Evolutionary conservation across 30 jellyfish, hydroid and myxozoan genomes (phyloP), one percentile per base, ranked within the genome.

Genomic region (Clytia hemisphaerica): DNA sequence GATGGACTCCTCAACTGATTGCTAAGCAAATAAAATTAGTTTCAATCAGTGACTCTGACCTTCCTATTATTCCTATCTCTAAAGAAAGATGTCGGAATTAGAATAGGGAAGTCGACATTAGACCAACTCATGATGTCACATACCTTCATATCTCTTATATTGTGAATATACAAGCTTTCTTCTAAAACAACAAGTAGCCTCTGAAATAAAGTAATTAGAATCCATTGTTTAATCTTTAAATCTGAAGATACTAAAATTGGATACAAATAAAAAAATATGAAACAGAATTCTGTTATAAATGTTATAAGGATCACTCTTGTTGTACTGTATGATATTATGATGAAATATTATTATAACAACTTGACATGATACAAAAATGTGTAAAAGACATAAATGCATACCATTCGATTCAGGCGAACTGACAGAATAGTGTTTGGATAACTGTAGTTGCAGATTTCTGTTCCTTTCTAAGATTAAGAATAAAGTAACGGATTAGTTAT

Each of bases 391-490:
- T 2, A 30, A 7, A 31, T n/a, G 68, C 88, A 25, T 63, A 88
- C 97, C 94, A 88, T 90, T 58, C 97, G 58, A 83, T 88, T 88
- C 47, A 88, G 73, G 40, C 92, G 94, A 26, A 88, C 97, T 64
- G 97, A 92, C 10, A 88, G 89, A 14, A 88, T 88, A 2, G 97
- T 88, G 68, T 88, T 88, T 71, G 97, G 97, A 58, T 88, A 88
- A 37, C 97, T 88, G 85, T 88, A 88, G 77, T 88, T 88, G 93
- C 97, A 88, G 75, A 88, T 88, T 54, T 88, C 97, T 30, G 97
- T 88, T 34, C 94, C 97, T 88, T 88, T 88, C 97, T 88, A 71
- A 4, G 79, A 37, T 21, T 19, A 38, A 65, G 14, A 34, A 0
- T 38, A 49, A 67, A 4, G 30, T 37, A 44, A 31, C 25, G 10